Base-by-base conservation (phyloP, 2,797 vertebrate species). In the Leptoclinus maculatus region DNA sequence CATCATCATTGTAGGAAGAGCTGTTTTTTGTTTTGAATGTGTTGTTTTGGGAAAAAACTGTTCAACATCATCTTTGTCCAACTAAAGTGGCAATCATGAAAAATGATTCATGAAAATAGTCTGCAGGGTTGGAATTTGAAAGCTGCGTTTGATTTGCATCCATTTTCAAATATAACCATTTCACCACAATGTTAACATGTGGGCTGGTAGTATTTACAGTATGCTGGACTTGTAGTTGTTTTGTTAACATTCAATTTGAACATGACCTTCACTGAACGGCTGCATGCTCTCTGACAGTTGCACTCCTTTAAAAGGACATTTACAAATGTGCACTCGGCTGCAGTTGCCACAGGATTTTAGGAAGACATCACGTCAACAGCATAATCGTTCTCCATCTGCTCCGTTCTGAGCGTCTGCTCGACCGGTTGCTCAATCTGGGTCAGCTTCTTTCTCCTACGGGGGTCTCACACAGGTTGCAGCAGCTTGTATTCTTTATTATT, bases 371-470 rank as follows among this genome's bases (percentile, higher is more conserved):
- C 70, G 60, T 74, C 54, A 72, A 21, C 74, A 25, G 27, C 32
- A 27, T 80, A 59, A 67, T 66, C 49, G 27, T 63, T 64, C 69
- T 79, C 76, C 79, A 79, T 88, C 80, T 85, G 86, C 64, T 78
- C 25, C 0, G 0, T 58, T 58, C 63, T 47, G 60, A 78, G 64
- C 47, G 5, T 76, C 80, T 87, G 83, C 56, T 75, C 25, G 1
- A 80, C 83, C 77, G 73, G 63, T 84, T 82, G 74, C 70, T 77
- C 49, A 21, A 66, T 74, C 66, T 72, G 71, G 67, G 77, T 84
- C 79, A 69, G 34, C 29, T 75, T 27, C 53, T 27, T 51, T 72
- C 58, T 70, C 71, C 65, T 62, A 29, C 1, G 10, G 53, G 38
- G 62, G 36, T 49, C 51, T 77, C 56, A 60, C 60, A 64, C 64